Base-by-base conservation (phyloP, 2,797 vertebrate genomes). In the Sciurus carolinensis region DNA sequence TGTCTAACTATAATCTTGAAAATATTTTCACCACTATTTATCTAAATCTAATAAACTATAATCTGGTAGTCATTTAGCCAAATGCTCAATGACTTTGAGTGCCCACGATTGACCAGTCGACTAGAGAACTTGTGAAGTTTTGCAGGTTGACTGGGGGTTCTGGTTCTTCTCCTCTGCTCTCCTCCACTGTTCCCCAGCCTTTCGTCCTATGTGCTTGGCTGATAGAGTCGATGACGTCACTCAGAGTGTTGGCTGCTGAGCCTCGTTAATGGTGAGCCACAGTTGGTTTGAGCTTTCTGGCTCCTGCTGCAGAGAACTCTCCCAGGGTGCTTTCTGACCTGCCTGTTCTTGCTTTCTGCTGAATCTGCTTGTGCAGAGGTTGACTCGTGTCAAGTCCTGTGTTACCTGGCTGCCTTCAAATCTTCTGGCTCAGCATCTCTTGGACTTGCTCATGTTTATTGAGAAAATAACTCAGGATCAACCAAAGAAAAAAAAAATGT, bases 291-390 rank as follows among this genome's bases (percentile, higher is more conserved):
- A n/a, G 13, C 77, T 67, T 52, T 50, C 77, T 83, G 36, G 22
- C 39, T 91, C 36, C 64, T 42, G 7, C 52, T 83, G n/a, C 69
- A 39, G 44, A 94, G 79, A 87, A n/a, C 57, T 80, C 18, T 72
- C 28, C 59, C 12, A 13, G 30, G 9, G 42, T 0, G 0, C 50
- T 28, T 20, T 15, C 5, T 81, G 72, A 54, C 36, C 28, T 54
- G 71, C 67, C 66, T 52, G 72, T n/a, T 88, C 83, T 94, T 84
- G 57, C 39, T 96, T 92, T 92, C 84, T 94, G 91, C 85, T 62
- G 89, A 90, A 67, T 96, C 71, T 85, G 75, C 69, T 71, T 80
- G 28, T 59, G 66, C 30, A 79, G 26, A 77, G 10, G 54, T 71
- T 91, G 81, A 69, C 83, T 79, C 2, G 0, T 67, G 79, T 84